A percentile compares a stretch with the other conserved stretches of the same genome.
These are phyloP conservation scores for Tachystola acroxantha DNA, from an alignment of 2,888 invertebrate genomes.

Conservation along the genomic window DNA sequence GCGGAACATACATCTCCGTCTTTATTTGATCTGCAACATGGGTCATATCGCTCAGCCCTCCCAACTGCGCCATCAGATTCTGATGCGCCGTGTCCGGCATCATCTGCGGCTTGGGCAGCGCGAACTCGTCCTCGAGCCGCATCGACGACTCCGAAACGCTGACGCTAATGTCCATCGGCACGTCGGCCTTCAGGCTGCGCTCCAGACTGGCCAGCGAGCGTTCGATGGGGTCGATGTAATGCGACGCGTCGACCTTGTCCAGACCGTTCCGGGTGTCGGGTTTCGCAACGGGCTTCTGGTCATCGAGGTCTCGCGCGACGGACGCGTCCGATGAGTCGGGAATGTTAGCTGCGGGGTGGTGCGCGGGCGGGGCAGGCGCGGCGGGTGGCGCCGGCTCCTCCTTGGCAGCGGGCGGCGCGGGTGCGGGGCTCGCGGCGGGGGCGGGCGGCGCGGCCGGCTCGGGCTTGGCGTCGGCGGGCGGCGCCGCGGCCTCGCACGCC, in stretches of 20 bases:
- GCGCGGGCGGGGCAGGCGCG: slow-evolving; percentile 28
- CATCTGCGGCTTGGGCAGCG: slow-evolving; percentile 56
- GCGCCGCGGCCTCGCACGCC: slow-evolving; percentile 25
- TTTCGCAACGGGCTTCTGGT: slow-evolving; percentile 43
- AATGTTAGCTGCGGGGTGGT: slow-evolving; percentile 33
- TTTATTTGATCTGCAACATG: slow-evolving; percentile 60
- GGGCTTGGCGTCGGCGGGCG: slow-evolving; percentile 13
- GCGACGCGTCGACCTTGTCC: slow-evolving; percentile 62
- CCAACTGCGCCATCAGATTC: slow-evolving; percentile 64
- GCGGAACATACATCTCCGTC: slow-evolving; percentile 52
- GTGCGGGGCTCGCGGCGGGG: slow-evolving; percentile 29
- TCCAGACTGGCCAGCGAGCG: slow-evolving; percentile 84
- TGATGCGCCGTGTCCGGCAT: slow-evolving; percentile 59
- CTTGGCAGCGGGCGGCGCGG: slow-evolving; percentile 19
- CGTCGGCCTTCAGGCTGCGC: slow-evolving; percentile 78
- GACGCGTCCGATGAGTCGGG: slow-evolving; percentile 37
- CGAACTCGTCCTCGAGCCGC: slow-evolving; percentile 68
- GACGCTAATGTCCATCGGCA: slow-evolving; percentile 74
- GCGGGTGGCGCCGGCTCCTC: slow-evolving; percentile 17
- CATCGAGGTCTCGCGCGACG: slow-evolving; percentile 31
- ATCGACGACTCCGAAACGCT: slow-evolving; percentile 67
- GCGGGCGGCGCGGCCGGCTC: slow-evolving; percentile 35
- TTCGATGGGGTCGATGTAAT: slow-evolving; percentile 83
- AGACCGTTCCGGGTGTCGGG: slow-evolving; percentile 60
- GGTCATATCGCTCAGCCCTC: slow-evolving; percentile 56